Evolutionary conservation across 2,797 vertebrate species (phyloP), one percentile per base, ranked within the genome.

Genomic region (Cyprinodon diabolis): DNA sequence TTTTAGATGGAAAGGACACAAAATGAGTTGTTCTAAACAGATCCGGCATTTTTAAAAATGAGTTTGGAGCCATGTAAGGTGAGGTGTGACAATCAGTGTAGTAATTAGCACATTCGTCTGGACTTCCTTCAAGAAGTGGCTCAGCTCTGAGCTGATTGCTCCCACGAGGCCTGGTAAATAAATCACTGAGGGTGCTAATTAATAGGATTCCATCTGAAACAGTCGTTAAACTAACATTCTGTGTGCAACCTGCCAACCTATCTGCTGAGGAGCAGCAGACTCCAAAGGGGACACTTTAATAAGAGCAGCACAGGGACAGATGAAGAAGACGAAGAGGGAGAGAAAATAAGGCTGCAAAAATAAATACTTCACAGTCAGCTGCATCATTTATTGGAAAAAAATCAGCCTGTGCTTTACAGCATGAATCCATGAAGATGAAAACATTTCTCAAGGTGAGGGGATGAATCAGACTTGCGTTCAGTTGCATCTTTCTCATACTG

Each of bases 171-270:
- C 79, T 81, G 79, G 75, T 81, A 76, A 79, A 67, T 76, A 86
- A 84, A 83, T 65, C 52, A 79, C 70, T 23, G 76, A 60, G 49
- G 69, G 35, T 19, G 49, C 77, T 84, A 85, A 87, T 91, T 78
- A 83, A 81, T 82, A 47, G 76, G 72, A 85, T 86, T 82, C 67
- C 9, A 25, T 77, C 76, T 74, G 71, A 79, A 69, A 73, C 73
- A 71, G 57, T 71, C 84, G 76, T 82, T 79, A 84, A 79, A 71
- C 47, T 9, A 75, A 80, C 57, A 66, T 71, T 66, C 63, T 83
- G 78, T 73, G 60, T 69, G 57, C 69, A 69, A 58, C 62, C 74
- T 83, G 74, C 78, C 75, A 80, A 60, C 23, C 58, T 65, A 51
- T 72, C 69, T 74, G 62, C 79, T 62, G 74, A 57, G 77, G 66